Percentiles rank a stretch among this genome's conserved stretches.
Evolutionary conservation across 2,797 vertebrate genomes (phyloP).

Genomic region (Rhincodon typus): DNA sequence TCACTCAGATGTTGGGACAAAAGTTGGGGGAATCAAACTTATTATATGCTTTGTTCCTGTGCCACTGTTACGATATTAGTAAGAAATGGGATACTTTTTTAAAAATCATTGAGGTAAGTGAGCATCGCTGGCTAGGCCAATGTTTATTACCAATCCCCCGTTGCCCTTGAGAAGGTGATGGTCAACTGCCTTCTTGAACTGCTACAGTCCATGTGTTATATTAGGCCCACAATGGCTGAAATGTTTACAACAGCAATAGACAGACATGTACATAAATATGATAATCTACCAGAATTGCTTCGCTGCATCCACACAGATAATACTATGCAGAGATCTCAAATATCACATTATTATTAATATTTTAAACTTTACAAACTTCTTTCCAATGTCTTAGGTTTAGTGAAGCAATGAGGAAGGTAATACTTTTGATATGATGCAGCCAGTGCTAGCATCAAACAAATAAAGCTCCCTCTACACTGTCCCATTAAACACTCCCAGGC

Average conservation of each 20-base stretch:
- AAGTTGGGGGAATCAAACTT: background rate
- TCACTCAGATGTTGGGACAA: no score
- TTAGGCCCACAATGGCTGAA: no score
- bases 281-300: background rate
- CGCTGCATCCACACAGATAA: background rate
- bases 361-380: background rate
- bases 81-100: background rate
- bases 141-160: no score
- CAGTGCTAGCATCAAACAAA: background rate
- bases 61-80: background rate
- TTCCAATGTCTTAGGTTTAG: background rate
- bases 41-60: background rate
- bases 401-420: background rate
- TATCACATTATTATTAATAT: background rate
- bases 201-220: no score
- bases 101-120: no score
- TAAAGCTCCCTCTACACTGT: background rate
- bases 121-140: no score
- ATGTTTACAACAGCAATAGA: no score
- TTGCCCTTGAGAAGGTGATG: no score
- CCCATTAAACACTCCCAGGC: background rate
- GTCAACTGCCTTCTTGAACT: no score
- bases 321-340: background rate
- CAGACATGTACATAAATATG: no score
- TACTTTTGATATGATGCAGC: background rate